These are phyloP conservation scores for Apoda limacodes DNA, from an alignment of 2,888 invertebrate species.

Conservation along the genomic window DNA sequence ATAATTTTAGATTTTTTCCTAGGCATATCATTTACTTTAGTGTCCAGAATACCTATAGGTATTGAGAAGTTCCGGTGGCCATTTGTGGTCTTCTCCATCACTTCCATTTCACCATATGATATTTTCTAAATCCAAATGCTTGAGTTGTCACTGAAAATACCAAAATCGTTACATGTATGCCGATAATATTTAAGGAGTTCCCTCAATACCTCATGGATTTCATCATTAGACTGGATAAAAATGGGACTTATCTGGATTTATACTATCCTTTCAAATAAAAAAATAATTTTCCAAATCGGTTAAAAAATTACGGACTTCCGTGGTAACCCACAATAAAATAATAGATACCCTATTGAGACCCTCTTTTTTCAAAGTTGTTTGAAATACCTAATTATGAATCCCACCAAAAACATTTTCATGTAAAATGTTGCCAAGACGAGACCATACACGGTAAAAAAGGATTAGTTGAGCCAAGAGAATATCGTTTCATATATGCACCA, in stretches of 20 bases:
- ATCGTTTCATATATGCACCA: too few species aligned
- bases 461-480: too few species aligned
- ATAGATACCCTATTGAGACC: not conserved
- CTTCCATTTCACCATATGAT: not conserved
- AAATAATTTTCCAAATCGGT: not conserved
- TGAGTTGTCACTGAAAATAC: not conserved
- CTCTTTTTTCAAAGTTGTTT: not conserved
- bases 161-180: not conserved
- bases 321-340: not conserved
- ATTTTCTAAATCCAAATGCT: not conserved
- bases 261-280: not conserved
- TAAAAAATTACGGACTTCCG: not conserved
- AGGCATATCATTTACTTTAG: too few species aligned
- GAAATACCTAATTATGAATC: too few species aligned
- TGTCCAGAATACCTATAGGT: not conserved
- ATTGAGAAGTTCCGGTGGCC: not conserved
- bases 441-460: too few species aligned
- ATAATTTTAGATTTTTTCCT: too few species aligned
- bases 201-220: not conserved
- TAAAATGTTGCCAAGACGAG: too few species aligned
- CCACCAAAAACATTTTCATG: too few species aligned
- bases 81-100: not conserved
- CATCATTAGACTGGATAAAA: not conserved
- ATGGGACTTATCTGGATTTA: not conserved
- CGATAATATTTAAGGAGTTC: not conserved